Percentiles rank a stretch among this genome's conserved stretches.
Conservation (phyloP, 1,140 invertebrate genomes). For the Leptopilina clavipes region DNA sequence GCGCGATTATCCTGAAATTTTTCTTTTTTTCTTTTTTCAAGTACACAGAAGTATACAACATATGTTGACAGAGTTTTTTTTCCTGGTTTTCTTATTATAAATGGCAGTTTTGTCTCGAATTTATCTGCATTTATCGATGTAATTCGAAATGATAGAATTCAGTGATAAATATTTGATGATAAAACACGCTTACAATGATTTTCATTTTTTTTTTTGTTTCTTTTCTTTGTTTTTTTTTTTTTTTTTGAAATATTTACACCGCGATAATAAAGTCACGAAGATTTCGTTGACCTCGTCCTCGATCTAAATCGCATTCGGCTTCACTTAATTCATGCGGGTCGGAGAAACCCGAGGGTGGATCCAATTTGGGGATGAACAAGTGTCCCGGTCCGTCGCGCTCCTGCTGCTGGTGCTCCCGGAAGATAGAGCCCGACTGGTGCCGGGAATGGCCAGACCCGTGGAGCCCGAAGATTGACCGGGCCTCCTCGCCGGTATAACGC, state of each 20-base stretch:
- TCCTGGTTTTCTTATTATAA: neutral
- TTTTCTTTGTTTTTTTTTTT: too few species aligned
- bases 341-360: constrained; percentile 78
- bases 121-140: constrained; percentile 12
- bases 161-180: constrained; percentile 32
- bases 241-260: constrained; percentile 70
- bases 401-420: constrained; percentile 70
- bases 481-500: constrained; percentile 74
- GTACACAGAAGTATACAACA: neutral
- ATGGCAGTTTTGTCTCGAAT: neutral
- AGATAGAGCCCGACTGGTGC: constrained; percentile 72
- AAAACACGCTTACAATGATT: constrained; percentile 55
- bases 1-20: constrained; percentile 53
- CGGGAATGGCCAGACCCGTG: constrained; percentile 71
- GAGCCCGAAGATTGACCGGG: constrained; percentile 72
- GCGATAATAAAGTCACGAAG: constrained; percentile 74
- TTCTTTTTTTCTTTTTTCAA: constrained; percentile 37
- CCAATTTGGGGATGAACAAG: constrained; percentile 77
- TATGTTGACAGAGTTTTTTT: constrained; percentile 7
- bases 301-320: constrained; percentile 74
- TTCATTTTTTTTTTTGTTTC: constrained; percentile 44
- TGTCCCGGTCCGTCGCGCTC: constrained; percentile 74
- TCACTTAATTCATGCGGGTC: constrained; percentile 77
- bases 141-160: constrained; percentile 29
- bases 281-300: constrained; percentile 67